Evolutionary conservation across 1,140 invertebrate species (phyloP), one percentile per base, ranked within the genome.

Genomic region (Catajapyx aquilonaris): DNA sequence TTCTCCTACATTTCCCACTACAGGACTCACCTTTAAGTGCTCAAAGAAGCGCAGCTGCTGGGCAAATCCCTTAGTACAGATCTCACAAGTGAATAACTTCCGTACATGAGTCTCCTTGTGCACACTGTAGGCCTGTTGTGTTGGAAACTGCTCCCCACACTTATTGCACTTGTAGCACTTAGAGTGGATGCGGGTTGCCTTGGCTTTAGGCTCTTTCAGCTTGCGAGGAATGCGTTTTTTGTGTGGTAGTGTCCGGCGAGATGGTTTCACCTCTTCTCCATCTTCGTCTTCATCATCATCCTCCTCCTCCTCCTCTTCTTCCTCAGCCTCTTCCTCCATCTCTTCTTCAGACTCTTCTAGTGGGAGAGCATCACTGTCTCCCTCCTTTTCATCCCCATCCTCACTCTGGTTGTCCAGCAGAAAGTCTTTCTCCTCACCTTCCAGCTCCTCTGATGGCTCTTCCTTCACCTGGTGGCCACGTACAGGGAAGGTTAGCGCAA

Each of bases 31-130:
- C 57, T 79, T 79, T 5, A 83, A 56, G 53, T 83, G 79, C 47
- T 79, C 75, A 53, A 77, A 83, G 56, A 83, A 83, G 51, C 69
- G 68, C 5, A 80, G 54, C 48, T 83, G 79, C 38, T 71, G 69
- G 9, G 59, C 61, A 49, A 71, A 71, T 18, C 54, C 60, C 41
- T 62, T 64, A 19, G 59, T 61, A 48, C 76, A 80, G 4, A 79
- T 52, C 52, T 78, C 71, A 49, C 76, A 80, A 36, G 61, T 62
- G 44, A 72, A 77, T 2, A 49, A 9, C 9, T 39, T 11, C 18
- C 20, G 32, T 3, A 33, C 34, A 35, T 49, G 44, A 9, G 43
- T 41, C 4, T 41, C 33, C 33, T 44, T 48, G 37, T 56, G 54
- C 13, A 41, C 40, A n/a, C 44, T 38, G 32, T 50, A 48, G 21